Evolutionary conservation across 2,888 invertebrate genomes (phyloP), one percentile per base, ranked within the genome.

Genomic region (Eupithecia vulgata): DNA sequence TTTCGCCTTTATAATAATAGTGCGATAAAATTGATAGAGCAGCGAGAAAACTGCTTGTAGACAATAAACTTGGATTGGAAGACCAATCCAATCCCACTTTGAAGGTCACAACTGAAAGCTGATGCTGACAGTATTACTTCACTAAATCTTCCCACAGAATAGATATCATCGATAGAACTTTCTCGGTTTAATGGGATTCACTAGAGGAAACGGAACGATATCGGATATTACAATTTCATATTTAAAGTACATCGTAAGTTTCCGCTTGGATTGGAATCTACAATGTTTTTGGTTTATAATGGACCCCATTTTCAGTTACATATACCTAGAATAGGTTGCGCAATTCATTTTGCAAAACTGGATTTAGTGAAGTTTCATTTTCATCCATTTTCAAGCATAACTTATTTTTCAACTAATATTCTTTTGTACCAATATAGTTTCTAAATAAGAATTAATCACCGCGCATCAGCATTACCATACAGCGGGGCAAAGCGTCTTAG

Each of bases 141-240:
- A 37, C 17, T 72, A 72, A 68, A 72, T 72, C 68, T 64, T 34
- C 21, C 8, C 72, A 65, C 68, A 68, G 59, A 68, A 59, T 57
- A 64, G 45, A 52, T 68, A 68, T 5, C n/a, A 72, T 61, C 42
- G 37, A 15, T 21, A 52, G n/a, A 21, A 59, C n/a, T 57, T 67
- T 40, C 21, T 34, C 15, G 66, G 17, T 66, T 74, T 67, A 75
- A 72, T 72, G 64, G 71, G 68, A 72, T 64, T 48, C 30, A 52
- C 71, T 21, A 68, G 61, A 52, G 52, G 52, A 71, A 69, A 45
- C 40, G 52, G 69, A 69, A 45, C 40, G 64, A 57, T 52, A 57
- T 8, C 68, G 73, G 74, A 71, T 68, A 69, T 72, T 62, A 69
- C 69, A 21, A 48, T 42, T 61, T 59, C 67, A 59, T 25, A 52